phyloP scores from a whole-genome alignment of 2,113 vertebrate genomes.

The Lophotis ruficrista region DNA sequence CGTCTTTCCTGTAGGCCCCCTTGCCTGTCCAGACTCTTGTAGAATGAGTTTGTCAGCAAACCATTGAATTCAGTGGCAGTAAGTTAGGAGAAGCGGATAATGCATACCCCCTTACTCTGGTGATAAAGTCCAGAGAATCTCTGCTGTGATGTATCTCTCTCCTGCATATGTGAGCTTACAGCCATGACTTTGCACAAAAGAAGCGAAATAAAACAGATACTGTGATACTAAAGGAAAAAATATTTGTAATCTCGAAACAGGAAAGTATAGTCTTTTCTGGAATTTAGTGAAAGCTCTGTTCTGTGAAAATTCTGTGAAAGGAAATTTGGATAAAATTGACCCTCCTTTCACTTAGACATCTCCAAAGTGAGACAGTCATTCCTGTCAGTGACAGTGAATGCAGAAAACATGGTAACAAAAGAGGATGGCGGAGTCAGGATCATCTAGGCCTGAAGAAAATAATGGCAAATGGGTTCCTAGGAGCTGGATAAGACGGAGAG shows the following conservation, averaged over 20 bases:
- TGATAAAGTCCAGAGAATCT: background rate
- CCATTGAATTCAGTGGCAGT: background rate
- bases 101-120: background rate
- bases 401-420: background rate
- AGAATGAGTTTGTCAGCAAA: background rate
- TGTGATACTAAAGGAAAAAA: background rate
- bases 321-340: background rate
- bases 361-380: background rate
- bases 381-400: background rate
- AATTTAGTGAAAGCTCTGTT: background rate
- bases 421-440: background rate
- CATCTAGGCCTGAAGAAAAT: background rate
- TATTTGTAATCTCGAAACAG: background rate
- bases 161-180: background rate
- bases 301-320: background rate
- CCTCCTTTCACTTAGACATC: background rate
- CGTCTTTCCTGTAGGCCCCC: too few species aligned
- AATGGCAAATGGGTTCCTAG: background rate
- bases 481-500: background rate
- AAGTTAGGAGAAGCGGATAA: background rate
- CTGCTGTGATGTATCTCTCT: background rate
- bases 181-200: background rate
- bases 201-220: background rate
- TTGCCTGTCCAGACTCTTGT: background rate
- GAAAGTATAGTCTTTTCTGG: background rate